These are phyloP conservation scores for Crax fasciolata DNA, from an alignment of 2,797 vertebrate species.

Conservation along the genomic window DNA sequence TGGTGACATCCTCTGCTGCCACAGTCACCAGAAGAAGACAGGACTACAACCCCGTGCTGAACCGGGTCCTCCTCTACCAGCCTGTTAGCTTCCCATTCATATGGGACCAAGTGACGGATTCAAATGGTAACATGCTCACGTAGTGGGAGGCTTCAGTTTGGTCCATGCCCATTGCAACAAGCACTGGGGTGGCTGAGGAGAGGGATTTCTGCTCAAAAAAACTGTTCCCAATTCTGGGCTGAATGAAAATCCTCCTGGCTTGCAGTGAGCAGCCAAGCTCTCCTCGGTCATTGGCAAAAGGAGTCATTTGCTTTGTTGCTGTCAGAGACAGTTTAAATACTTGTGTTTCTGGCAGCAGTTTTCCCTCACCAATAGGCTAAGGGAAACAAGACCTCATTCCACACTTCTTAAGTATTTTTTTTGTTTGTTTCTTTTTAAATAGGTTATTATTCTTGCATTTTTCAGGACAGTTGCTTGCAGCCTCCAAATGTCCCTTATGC, in stretches of 20 bases:
- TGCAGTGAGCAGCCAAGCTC: conserved; percentile 23
- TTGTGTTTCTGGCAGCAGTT: conserved; percentile 64
- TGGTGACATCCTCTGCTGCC: neutral
- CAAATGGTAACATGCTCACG: neutral
- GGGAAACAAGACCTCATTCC: conserved; percentile 34
- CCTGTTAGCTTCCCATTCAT: neutral
- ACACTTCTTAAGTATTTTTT: neutral
- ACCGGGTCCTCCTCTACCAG: neutral
- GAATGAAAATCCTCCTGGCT: conserved; percentile 56
- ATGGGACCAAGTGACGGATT: conserved; percentile 23
- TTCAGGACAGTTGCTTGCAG: neutral
- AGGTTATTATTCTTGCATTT: neutral
- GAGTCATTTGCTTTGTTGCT: conserved; percentile 36
- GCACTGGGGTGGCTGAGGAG: conserved; percentile 25
- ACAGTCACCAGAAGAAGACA: neutral
- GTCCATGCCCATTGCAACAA: conserved; percentile 17
- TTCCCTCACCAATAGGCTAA: conserved; percentile 51
- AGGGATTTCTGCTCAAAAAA: conserved; percentile 52
- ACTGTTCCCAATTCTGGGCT: conserved; percentile 45
- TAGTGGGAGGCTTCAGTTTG: neutral
- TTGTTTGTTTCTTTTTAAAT: neutral
- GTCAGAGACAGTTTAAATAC: conserved; percentile 36
- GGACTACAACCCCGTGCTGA: neutral
- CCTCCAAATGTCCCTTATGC: neutral
- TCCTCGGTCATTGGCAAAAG: conserved; percentile 53